phyloP scores from a whole-genome alignment of 2,797 vertebrate species.

The Gobio occitaniae region DNA sequence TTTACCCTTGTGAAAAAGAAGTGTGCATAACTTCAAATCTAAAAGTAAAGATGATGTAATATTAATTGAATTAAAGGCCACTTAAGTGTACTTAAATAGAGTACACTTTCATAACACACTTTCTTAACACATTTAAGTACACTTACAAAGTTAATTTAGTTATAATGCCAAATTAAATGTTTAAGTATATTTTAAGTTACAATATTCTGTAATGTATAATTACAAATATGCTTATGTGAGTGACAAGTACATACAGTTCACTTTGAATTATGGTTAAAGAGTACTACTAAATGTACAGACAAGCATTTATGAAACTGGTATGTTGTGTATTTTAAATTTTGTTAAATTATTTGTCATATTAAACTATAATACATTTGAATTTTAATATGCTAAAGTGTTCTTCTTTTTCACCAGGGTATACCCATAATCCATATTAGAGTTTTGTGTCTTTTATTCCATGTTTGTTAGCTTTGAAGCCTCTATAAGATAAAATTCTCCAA shows the following conservation, averaged over 20 bases:
- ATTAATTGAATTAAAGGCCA: not conserved
- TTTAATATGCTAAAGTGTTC: not conserved
- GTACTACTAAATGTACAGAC: not conserved
- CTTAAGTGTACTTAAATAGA: not conserved
- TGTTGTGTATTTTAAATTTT: not conserved
- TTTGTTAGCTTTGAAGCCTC: not conserved
- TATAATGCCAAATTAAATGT: not conserved
- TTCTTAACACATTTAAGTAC: not conserved
- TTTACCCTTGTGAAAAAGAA: constrained; percentile 16
- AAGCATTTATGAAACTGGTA: not conserved
- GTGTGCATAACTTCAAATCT: not conserved
- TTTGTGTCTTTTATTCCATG: not conserved
- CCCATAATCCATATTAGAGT: not conserved
- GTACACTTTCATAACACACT: not conserved
- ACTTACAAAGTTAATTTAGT: not conserved
- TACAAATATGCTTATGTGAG: not conserved
- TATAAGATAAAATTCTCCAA: not conserved
- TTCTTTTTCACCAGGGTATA: not conserved
- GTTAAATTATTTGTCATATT: not conserved
- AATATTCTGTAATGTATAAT: constrained; percentile 1
- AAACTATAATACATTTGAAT: not conserved
- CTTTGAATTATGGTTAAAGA: not conserved
- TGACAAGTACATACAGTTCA: not conserved
- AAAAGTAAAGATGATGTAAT: not conserved
- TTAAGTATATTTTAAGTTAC: not conserved